Evolutionary conservation across 2,113 vertebrate genomes (phyloP).

Genomic region (Antechinus stuartii): DNA sequence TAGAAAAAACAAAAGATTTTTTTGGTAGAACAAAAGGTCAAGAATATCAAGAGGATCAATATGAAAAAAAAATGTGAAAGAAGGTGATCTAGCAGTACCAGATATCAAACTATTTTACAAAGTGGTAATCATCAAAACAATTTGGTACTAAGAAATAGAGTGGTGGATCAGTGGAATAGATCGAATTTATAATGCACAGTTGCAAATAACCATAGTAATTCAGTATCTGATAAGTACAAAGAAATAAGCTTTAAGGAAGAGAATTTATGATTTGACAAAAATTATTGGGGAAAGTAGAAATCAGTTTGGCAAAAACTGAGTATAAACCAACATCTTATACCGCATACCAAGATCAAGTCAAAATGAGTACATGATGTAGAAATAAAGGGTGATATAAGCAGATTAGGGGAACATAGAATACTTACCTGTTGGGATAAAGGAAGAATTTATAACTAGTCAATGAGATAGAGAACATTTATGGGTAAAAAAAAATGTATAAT

Average conservation of each 20-base stretch:
- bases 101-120: neutral
- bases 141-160: neutral
- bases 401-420: neutral
- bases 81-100: neutral
- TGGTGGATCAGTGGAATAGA: neutral
- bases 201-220: neutral
- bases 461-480: neutral
- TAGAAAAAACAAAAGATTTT: neutral
- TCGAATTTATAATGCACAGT: neutral
- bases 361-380: neutral
- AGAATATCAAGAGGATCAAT: neutral
- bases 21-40: neutral
- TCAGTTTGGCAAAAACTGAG: neutral
- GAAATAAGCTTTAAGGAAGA: neutral
- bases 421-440: neutral
- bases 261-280: neutral
- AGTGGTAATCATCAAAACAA: neutral
- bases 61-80: neutral
- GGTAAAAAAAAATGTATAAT: neutral
- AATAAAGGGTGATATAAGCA: neutral
- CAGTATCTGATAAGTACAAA: neutral
- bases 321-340: neutral
- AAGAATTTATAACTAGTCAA: neutral
- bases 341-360: neutral
- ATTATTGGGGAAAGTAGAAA: neutral